Conservation (phyloP, 2,797 vertebrate species). For the Phyllotis vaccarum region DNA sequence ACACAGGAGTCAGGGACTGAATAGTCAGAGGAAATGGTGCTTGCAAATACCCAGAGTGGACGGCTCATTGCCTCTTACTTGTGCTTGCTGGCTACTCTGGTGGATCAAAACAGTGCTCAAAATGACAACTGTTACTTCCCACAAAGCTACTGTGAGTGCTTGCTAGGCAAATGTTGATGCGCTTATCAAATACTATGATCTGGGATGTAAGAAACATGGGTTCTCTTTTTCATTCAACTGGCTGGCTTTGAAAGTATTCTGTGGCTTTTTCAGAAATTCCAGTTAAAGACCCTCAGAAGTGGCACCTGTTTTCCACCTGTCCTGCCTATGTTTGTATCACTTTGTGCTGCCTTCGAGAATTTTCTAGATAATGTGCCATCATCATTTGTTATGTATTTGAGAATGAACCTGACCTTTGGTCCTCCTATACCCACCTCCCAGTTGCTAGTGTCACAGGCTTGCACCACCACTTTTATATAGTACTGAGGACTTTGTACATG, state of each 20-base stretch:
- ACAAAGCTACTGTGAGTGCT: neutral
- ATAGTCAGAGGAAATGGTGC: neutral
- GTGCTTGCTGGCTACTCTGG: neutral
- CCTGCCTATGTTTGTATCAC: neutral
- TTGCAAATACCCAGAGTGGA: neutral
- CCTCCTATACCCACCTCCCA: neutral
- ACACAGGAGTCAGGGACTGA: neutral
- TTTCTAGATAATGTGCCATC: neutral
- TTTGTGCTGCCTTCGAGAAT: neutral
- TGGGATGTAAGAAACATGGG: neutral
- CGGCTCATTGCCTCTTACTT: neutral
- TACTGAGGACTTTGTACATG: neutral
- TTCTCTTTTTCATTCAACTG: neutral
- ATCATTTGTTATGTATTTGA: neutral
- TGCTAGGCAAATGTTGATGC: neutral
- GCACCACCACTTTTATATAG: neutral
- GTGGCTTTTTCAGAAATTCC: constrained; percentile 7
- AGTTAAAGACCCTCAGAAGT: neutral
- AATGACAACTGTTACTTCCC: neutral
- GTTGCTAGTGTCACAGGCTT: neutral
- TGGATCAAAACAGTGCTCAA: neutral
- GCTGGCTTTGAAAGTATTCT: constrained; percentile 6
- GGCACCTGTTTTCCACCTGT: neutral
- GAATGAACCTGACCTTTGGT: neutral
- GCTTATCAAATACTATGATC: neutral